A percentile compares a stretch with the other conserved stretches of the same genome.
Evolutionary conservation across 2,797 vertebrate genomes (phyloP).

Genomic region (Girardinus metallicus): DNA sequence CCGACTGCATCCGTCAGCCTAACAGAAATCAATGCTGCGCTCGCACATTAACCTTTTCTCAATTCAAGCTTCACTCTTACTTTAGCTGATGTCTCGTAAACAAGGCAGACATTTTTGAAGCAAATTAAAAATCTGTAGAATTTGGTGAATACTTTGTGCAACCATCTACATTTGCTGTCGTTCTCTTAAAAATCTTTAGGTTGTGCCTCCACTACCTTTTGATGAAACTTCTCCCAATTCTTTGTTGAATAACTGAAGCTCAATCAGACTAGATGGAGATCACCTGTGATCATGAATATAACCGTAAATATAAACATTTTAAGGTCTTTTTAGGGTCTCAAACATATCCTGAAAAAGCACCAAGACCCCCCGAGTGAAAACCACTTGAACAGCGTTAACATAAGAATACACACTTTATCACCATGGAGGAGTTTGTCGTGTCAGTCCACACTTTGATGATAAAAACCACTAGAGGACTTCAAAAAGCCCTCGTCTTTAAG

Average conservation of each 20-base stretch:
- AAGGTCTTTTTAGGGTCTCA: conserved; percentile 18
- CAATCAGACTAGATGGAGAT: neutral
- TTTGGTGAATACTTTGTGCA: neutral
- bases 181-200: neutral
- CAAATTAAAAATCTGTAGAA: neutral
- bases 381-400: conserved; percentile 47
- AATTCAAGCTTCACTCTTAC: neutral
- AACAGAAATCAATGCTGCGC: neutral
- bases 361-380: conserved; percentile 13
- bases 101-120: neutral
- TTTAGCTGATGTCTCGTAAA: neutral
- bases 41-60: neutral
- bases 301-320: conserved; percentile 11
- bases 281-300: neutral
- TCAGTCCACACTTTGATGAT: conserved; percentile 80
- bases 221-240: neutral
- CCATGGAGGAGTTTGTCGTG: conserved; percentile 46
- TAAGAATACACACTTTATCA: conserved; percentile 58
- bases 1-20: neutral
- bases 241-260: neutral
- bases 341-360: conserved; percentile 21
- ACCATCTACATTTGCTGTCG: neutral
- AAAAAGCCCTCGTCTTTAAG: conserved; percentile 71
- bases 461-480: conserved; percentile 72
- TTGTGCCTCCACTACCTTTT: neutral